These are phyloP conservation scores for Montipora cactus DNA, from an alignment of 64 coral and sea anemone species.

Conservation along the genomic window DNA sequence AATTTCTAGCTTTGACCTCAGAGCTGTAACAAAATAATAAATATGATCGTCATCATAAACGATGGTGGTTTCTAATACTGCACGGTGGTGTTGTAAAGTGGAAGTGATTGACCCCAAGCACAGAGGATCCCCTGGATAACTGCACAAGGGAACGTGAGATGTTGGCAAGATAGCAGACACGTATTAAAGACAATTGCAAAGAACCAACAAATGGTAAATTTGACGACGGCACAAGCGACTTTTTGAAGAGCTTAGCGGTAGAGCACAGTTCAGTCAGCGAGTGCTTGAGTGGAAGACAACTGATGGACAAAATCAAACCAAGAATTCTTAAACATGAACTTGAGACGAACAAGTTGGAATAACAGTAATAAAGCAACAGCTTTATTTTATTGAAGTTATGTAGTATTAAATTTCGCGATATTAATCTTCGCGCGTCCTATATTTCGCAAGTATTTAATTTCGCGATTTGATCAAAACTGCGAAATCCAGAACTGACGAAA, in stretches of 20 bases:
- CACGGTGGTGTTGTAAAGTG: slow-evolving; percentile 63
- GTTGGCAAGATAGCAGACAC: slow-evolving; percentile 42
- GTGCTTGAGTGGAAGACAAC: slow-evolving; percentile 63
- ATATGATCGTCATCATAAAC: too few species aligned
- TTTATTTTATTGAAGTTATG: background rate
- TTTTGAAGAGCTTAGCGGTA: slow-evolving; percentile 57
- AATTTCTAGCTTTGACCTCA: too few species aligned
- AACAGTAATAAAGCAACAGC: slow-evolving; percentile 11
- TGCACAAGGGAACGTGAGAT: slow-evolving; percentile 17
- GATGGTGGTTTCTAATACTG: slow-evolving; percentile 44
- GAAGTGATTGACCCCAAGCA: slow-evolving; percentile 66
- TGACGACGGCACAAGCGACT: slow-evolving; percentile 38
- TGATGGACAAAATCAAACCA: slow-evolving; percentile 49
- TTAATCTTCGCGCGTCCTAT: slow-evolving; percentile 32
- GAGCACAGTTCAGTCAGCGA: slow-evolving; percentile 58
- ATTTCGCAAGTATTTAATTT: slow-evolving; percentile 30
- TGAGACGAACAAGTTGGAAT: background rate
- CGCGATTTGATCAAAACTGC: slow-evolving; percentile 15
- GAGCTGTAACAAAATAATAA: too few species aligned
- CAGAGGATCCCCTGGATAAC: slow-evolving; percentile 57
- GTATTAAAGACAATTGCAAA: slow-evolving; percentile 35
- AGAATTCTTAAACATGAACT: background rate
- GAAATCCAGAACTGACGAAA: background rate
- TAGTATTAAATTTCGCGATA: slow-evolving; percentile 7
- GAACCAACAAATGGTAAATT: slow-evolving; percentile 60